Conservation (phyloP, 2,888 invertebrate species). For the Xestia ashworthii region DNA sequence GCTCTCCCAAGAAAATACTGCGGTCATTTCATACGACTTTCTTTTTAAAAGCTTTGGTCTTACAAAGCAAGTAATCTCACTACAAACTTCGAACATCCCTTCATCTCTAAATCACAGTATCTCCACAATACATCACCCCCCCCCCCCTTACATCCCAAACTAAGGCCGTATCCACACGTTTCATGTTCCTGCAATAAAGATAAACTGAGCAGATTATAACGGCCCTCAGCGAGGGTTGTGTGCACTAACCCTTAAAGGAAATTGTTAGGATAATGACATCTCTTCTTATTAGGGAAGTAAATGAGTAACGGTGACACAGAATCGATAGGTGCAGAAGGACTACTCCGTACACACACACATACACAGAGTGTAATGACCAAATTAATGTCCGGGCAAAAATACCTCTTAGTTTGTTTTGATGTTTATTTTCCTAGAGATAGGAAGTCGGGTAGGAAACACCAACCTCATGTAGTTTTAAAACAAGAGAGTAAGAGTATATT, state of each 20-base stretch:
- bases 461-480: neutral
- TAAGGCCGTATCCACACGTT: constrained; percentile 59
- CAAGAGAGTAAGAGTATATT: no score
- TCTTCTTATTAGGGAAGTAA: constrained; percentile 60
- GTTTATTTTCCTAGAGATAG: neutral
- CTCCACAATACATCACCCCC: constrained; percentile 46
- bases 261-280: constrained; percentile 62
- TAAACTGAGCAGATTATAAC: constrained; percentile 62
- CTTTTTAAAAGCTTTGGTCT: neutral
- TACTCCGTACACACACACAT: neutral
- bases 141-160: constrained; percentile 29
- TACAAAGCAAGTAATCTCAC: neutral
- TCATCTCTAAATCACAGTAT: constrained; percentile 49
- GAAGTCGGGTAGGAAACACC: neutral
- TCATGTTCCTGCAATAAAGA: constrained; percentile 64
- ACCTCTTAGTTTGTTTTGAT: neutral
- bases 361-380: neutral
- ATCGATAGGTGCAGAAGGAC: neutral
- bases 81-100: constrained; percentile 3
- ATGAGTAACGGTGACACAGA: constrained; percentile 38
- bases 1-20: neutral
- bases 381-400: neutral
- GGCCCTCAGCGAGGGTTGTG: constrained; percentile 47
- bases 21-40: neutral
- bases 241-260: constrained; percentile 57